Conservation (phyloP, 2,888 invertebrate species). For the Myopa testacea region DNA sequence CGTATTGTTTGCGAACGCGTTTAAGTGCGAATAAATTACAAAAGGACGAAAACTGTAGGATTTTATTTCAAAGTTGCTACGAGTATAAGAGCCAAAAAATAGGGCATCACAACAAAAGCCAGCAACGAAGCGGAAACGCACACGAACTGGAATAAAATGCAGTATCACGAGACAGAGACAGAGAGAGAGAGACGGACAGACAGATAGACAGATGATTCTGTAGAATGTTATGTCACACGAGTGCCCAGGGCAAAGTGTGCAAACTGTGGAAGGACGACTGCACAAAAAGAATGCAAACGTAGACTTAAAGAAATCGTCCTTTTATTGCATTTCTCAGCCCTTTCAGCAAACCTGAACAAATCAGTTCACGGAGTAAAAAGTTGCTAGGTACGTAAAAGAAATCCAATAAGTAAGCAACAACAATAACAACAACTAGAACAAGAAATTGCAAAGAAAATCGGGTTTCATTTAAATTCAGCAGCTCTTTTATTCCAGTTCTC, state of each 20-base stretch:
- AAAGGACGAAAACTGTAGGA: constrained; percentile 32
- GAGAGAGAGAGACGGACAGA: background rate
- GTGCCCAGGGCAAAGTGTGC: constrained; percentile 22
- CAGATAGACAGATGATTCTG: background rate
- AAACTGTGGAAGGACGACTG: constrained; percentile 10
- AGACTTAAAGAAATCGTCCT: constrained; percentile 5
- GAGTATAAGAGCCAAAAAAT: background rate
- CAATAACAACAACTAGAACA: background rate
- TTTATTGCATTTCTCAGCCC: background rate
- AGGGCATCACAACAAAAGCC: constrained; percentile 6
- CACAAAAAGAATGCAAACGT: background rate
- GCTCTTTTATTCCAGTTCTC: background rate
- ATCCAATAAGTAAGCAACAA: background rate
- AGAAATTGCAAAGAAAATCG: constrained; percentile 12
- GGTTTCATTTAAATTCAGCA: constrained; percentile 22
- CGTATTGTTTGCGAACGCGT: constrained; percentile 33
- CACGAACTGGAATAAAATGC: background rate
- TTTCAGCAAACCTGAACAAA: constrained; percentile 16
- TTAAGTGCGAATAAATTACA: constrained; percentile 44
- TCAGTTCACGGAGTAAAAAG: background rate
- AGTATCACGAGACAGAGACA: background rate
- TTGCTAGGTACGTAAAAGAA: background rate
- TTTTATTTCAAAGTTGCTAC: constrained; percentile 3
- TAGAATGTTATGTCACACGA: constrained; percentile 15
- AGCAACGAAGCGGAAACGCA: background rate